Evolutionary conservation across 2,797 vertebrate species (phyloP).

Genomic region (Cossypha heuglini): DNA sequence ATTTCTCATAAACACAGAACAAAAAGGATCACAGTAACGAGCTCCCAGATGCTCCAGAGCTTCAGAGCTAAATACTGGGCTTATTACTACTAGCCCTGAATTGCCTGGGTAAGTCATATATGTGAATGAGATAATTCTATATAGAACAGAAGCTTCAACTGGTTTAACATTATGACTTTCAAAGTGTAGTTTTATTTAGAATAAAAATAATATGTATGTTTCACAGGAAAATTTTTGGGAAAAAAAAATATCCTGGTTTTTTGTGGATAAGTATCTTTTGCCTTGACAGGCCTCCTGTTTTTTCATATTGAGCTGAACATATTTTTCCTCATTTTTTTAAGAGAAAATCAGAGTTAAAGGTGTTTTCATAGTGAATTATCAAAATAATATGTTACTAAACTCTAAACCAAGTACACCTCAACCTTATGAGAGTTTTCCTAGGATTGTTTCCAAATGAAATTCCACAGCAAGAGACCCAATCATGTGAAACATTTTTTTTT

Average conservation of each 20-base stretch:
- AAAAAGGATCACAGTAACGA: neutral
- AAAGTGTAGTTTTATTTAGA: neutral
- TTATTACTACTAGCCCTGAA: neutral
- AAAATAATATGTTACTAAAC: neutral
- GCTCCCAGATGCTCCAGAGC: neutral
- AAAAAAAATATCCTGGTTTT: neutral
- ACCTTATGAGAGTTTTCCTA: neutral
- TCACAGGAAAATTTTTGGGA: neutral
- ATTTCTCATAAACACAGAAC: neutral
- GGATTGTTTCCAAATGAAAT: neutral
- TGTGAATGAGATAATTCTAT: neutral
- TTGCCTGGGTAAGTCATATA: neutral
- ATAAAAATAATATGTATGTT: neutral
- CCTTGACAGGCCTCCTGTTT: neutral
- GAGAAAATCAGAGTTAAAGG: neutral
- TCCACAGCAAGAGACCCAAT: neutral
- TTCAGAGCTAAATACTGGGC: neutral
- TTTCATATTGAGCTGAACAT: neutral
- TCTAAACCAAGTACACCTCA: fast-evolving
- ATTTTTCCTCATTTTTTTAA: neutral
- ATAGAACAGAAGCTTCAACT: neutral
- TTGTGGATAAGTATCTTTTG: neutral
- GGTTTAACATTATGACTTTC: neutral
- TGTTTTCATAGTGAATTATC: neutral
- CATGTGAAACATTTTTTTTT: neutral